phyloP scores from a whole-genome alignment of 2,888 invertebrate species.

The Tetramorium bicarinatum region DNA sequence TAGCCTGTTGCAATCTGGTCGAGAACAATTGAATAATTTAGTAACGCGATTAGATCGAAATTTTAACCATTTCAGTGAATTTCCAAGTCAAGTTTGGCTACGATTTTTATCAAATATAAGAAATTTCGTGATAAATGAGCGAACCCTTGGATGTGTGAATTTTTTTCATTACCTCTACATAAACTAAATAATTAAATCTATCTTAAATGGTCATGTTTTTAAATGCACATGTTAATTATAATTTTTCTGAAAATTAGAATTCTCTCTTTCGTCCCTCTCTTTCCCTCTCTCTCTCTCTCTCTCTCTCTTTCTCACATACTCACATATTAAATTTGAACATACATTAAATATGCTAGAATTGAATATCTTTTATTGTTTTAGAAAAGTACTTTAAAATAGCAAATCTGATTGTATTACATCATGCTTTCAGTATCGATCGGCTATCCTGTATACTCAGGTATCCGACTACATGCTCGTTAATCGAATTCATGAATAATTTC shows the following conservation, averaged over 20 bases:
- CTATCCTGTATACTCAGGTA: constrained; percentile 5
- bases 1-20: constrained; percentile 32
- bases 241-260: neutral
- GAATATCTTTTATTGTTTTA: constrained; percentile 5
- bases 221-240: neutral
- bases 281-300: neutral
- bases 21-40: constrained; percentile 17
- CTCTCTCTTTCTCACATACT: neutral
- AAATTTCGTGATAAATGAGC: neutral
- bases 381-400: constrained; percentile 22
- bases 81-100: neutral
- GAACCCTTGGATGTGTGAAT: neutral
- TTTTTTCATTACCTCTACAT: neutral
- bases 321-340: constrained; percentile 7
- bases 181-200: constrained; percentile 18
- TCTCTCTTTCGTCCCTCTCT: neutral
- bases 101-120: neutral
- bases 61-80: neutral
- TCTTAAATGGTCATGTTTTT: neutral
- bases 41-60: constrained; percentile 2
- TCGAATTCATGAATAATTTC: constrained; percentile 54
- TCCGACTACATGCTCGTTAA: constrained; percentile 25
- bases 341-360: neutral
- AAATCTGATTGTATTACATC: constrained; percentile 28
- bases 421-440: constrained; percentile 29